Evolutionary conservation across 2,888 invertebrate species (phyloP).

Genomic region (Glomeris marginata): DNA sequence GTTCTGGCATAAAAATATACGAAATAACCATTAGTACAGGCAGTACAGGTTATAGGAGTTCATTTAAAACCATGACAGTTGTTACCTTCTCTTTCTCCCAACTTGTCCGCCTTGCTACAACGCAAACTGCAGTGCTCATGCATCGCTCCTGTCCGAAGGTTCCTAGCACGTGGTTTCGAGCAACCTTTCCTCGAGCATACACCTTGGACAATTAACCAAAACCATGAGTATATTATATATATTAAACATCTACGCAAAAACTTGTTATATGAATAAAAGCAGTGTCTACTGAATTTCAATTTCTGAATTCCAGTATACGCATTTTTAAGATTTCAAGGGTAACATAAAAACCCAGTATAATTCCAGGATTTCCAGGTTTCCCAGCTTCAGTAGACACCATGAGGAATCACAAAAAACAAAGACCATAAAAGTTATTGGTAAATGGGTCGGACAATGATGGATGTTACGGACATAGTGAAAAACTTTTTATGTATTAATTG

Average conservation of each 20-base stretch:
- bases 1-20: slow-evolving; percentile 1
- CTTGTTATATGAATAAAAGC: background rate
- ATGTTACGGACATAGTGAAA: no score
- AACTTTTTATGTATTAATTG: no score
- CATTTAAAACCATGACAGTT: slow-evolving; percentile 17
- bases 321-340: no score
- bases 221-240: background rate
- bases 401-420: no score
- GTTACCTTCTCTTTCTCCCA: slow-evolving; percentile 11
- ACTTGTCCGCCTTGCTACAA: slow-evolving; percentile 26
- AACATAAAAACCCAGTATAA: no score
- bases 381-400: no score
- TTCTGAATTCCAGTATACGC: no score
- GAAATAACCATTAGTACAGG: background rate
- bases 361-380: no score
- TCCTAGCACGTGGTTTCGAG: slow-evolving; percentile 31
- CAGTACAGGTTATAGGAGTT: slow-evolving; percentile 22
- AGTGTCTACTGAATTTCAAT: no score
- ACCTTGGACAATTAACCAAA: slow-evolving; percentile 8
- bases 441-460: no score
- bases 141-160: slow-evolving; percentile 35
- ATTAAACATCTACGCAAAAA: background rate
- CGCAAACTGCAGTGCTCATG: slow-evolving; percentile 42
- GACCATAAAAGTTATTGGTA: no score
- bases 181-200: slow-evolving; percentile 33